Base-by-base conservation (phyloP, 2,113 vertebrate genomes). In the Chaenocephalus aceratus region DNA sequence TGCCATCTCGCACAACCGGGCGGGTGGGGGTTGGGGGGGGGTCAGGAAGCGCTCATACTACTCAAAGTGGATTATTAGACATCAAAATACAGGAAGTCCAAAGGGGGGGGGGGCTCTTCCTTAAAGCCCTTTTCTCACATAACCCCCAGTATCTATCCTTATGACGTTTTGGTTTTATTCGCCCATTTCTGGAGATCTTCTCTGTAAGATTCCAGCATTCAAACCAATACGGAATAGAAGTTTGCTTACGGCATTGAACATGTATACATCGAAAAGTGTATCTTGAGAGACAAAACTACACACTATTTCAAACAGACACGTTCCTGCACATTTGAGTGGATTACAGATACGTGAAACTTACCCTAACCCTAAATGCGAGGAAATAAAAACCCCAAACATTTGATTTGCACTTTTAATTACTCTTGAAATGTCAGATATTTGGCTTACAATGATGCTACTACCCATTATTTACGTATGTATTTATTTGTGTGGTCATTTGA, bases 11-110 rank as follows among this genome's bases (percentile, higher is more conserved):
- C 60, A 44, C 58, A 49, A 41, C 2, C 26, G 2, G 26, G 26
- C 26, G 26, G 26, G 60, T 57, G 59, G 15, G 15, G 45, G 44
- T 26, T 53, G 53, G 73, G 65, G 46, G 60, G 45, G 34, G 48
- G 57, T 30, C 48, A 45, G 58, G 45, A 75, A 46, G 65, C 77
- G 44, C 56, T 73, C 69, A 77, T 60, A 60, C 73, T 15, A 60
- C 73, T 45, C 52, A 72, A 77, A 56, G 61, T 61, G 11, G 61
- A 61, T 77, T 65, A 76, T 21, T 49, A 71, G 10, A 70, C 49
- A 53, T 66, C 49, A 30, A 16, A 41, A 11, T 49, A 9, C 26
- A 80, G 65, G 60, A 49, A 68, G 63, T 67, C 46, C 36, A 41
- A 49, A 23, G 56, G 60, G 49, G 34, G 63, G 51, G 34, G 63